phyloP scores from a whole-genome alignment of 2,888 invertebrate species.

The Sialis lutaria region DNA sequence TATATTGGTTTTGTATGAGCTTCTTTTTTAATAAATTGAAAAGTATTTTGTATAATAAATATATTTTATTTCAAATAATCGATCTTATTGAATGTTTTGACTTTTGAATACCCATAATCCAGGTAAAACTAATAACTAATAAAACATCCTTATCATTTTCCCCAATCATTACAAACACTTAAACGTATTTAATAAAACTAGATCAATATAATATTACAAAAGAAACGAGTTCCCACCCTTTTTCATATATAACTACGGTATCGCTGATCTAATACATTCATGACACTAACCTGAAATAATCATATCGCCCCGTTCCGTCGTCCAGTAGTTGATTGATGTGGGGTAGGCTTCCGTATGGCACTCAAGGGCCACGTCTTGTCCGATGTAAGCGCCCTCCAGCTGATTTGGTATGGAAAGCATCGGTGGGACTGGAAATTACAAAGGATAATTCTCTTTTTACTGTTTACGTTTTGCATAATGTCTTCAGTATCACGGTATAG shows the following conservation, averaged over 20 bases:
- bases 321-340: constrained; percentile 89
- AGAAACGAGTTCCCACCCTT: not conserved
- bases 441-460: not conserved
- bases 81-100: too few relatives aligned
- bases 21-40: too few relatives aligned
- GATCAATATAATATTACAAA: too few relatives aligned
- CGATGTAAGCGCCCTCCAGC: constrained; percentile 75
- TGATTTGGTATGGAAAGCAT: constrained; percentile 90
- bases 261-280: not conserved
- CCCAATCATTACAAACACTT: not conserved
- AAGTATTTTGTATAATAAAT: too few relatives aligned
- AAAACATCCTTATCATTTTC: not conserved
- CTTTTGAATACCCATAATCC: too few relatives aligned
- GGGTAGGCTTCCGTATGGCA: constrained; percentile 88
- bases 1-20: too few relatives aligned
- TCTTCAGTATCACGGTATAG: not conserved
- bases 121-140: too few relatives aligned
- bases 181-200: not conserved
- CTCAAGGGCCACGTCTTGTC: constrained; percentile 74
- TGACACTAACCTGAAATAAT: constrained; percentile 66
- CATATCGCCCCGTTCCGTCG: constrained; percentile 80
- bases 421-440: constrained; percentile 57
- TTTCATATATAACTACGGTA: not conserved
- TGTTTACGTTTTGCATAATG: not conserved
- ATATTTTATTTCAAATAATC: too few relatives aligned